phyloP scores from a whole-genome alignment of 2,113 vertebrate genomes.

The Zosterops hypoxanthus region DNA sequence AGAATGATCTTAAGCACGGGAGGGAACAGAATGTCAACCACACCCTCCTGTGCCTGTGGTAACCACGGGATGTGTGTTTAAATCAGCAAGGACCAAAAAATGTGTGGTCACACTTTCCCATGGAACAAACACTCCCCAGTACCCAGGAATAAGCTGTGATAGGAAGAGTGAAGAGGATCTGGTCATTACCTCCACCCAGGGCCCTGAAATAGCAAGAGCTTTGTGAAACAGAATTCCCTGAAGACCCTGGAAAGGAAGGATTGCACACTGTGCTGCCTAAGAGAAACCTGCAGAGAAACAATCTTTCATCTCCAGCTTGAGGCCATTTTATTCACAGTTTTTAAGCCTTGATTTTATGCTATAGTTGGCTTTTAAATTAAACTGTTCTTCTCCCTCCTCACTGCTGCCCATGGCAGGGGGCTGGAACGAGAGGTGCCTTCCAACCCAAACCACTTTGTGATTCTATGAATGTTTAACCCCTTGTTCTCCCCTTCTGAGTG shows the following conservation, averaged over 20 bases:
- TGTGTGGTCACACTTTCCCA: rapidly evolving
- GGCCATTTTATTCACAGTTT: not conserved
- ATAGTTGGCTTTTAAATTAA: not conserved
- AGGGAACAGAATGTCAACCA: not conserved
- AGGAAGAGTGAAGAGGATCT: not conserved
- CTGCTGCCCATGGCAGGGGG: not conserved
- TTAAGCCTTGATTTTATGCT: not conserved
- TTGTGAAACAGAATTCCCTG: not conserved
- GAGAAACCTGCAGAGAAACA: not conserved
- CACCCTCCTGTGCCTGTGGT: not conserved
- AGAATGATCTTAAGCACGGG: not conserved
- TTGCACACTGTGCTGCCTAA: not conserved
- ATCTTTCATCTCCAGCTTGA: not conserved
- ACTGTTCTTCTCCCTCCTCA: not conserved
- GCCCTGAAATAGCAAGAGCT: not conserved
- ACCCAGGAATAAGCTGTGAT: not conserved
- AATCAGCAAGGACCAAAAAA: not conserved
- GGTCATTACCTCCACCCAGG: not conserved
- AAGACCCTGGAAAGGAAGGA: not conserved
- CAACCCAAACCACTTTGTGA: not conserved
- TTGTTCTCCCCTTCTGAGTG: not conserved
- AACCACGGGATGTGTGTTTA: not conserved
- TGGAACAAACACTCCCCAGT: not conserved
- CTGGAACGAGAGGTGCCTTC: not conserved
- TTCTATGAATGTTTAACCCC: not conserved